Conservation (phyloP, 2,113 vertebrate species). For the Tragulus kanchil region DNA sequence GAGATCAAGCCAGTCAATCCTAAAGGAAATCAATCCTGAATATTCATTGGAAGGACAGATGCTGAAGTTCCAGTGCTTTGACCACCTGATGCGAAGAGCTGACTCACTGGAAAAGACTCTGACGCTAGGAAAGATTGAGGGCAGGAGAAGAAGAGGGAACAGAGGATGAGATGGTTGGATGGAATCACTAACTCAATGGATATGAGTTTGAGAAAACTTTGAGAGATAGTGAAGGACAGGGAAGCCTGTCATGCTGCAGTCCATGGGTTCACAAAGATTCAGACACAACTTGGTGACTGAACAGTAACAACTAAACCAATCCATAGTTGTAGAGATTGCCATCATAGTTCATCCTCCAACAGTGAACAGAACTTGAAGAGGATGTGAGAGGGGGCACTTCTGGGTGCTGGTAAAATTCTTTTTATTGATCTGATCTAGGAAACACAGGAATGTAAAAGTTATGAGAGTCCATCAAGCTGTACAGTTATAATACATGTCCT, state of each 20-base stretch:
- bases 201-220: neutral
- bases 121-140: neutral
- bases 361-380: neutral
- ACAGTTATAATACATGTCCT: rapidly evolving
- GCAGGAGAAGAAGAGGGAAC: neutral
- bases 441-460: neutral
- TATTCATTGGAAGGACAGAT: neutral
- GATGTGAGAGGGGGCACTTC: rapidly evolving
- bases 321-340: neutral
- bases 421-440: neutral
- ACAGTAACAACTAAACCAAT: neutral
- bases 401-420: neutral
- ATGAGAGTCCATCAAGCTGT: neutral
- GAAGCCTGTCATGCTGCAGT: neutral
- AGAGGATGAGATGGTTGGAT: neutral
- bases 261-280: neutral
- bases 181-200: neutral
- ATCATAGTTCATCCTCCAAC: neutral
- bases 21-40: neutral
- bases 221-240: neutral
- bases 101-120: neutral
- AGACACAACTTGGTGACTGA: neutral
- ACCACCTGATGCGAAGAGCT: neutral
- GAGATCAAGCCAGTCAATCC: neutral
- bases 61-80: neutral